phyloP scores from a whole-genome alignment of 2,113 vertebrate species.

The Mystacornis crossleyi region DNA sequence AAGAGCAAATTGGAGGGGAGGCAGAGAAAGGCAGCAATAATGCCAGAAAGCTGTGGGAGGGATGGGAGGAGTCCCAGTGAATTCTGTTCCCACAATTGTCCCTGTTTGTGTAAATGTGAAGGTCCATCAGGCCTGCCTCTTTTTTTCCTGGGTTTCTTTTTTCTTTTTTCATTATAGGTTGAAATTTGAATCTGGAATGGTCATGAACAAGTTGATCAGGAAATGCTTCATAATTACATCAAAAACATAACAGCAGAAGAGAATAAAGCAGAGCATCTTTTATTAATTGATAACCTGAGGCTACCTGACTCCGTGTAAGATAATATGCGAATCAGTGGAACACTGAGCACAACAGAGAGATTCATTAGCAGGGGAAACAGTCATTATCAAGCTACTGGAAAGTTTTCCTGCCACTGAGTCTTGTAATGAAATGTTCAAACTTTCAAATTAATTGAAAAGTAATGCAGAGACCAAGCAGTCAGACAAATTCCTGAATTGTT shows the following conservation, averaged over 20 bases:
- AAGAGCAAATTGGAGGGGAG: background rate
- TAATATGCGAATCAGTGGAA: background rate
- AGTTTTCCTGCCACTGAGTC: background rate
- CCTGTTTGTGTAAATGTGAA: background rate
- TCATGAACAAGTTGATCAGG: background rate
- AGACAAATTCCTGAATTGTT: background rate
- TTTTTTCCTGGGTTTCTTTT: background rate
- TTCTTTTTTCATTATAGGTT: background rate
- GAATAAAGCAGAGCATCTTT: background rate
- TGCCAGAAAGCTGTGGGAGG: background rate
- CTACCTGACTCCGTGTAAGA: background rate
- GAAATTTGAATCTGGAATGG: background rate
- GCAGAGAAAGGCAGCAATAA: background rate
- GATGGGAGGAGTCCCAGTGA: background rate
- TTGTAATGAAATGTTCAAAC: background rate
- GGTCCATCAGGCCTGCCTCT: background rate
- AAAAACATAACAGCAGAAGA: background rate
- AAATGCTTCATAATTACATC: background rate
- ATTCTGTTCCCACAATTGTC: accelerated
- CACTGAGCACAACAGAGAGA: background rate
- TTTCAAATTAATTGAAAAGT: background rate
- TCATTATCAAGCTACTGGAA: background rate
- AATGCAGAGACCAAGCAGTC: background rate
- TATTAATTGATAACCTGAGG: slow-evolving; percentile 18
- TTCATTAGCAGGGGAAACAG: background rate